Conservation (phyloP, 2,113 vertebrate species). For the Nannospalax galili region DNA sequence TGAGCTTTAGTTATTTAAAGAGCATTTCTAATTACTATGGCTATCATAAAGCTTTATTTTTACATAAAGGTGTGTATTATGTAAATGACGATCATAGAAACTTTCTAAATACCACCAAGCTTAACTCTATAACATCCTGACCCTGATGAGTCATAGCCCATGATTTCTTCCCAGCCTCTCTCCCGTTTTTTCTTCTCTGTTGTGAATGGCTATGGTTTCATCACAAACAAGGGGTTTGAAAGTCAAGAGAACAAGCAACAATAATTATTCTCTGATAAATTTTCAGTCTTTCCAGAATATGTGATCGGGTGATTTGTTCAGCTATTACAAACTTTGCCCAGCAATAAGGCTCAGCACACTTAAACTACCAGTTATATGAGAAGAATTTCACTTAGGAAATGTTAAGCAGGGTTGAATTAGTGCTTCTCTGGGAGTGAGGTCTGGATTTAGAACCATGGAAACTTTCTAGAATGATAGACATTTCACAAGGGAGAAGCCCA, state of each 20-base stretch:
- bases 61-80: background rate
- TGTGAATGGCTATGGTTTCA: background rate
- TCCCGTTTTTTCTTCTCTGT: background rate
- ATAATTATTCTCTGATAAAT: background rate
- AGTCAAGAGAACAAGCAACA: background rate
- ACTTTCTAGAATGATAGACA: background rate
- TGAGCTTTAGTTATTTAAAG: background rate
- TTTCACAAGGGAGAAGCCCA: background rate
- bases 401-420: background rate
- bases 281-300: background rate
- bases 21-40: background rate
- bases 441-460: slow-evolving; percentile 4
- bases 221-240: slow-evolving; percentile 5
- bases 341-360: background rate
- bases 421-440: background rate
- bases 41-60: background rate
- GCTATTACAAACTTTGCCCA: background rate
- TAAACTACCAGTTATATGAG: background rate
- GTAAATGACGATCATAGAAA: background rate
- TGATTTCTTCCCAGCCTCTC: background rate
- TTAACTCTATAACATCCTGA: background rate
- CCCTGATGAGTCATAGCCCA: accelerated
- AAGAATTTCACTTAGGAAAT: slow-evolving; percentile 38
- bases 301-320: background rate
- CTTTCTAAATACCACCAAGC: background rate